A percentile compares a stretch with the other conserved stretches of the same genome.
These are phyloP conservation scores for Autographa pulchrina DNA, from an alignment of 2,888 invertebrate genomes.

Conservation along the genomic window DNA sequence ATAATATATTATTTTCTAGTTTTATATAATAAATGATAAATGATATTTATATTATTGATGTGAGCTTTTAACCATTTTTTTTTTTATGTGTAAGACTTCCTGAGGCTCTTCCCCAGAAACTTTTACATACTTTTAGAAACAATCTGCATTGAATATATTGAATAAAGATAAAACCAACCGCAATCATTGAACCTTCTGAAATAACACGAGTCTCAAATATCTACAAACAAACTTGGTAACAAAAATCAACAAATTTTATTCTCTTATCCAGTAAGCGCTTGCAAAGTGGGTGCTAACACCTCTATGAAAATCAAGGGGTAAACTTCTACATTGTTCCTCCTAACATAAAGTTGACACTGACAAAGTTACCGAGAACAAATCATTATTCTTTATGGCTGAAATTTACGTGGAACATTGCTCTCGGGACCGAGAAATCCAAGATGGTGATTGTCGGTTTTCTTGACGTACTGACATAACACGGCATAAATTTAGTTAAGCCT, in stretches of 20 bases:
- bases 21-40: too few relatives aligned
- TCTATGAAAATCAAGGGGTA: conserved; percentile 28
- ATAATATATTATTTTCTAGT: too few relatives aligned
- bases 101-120: too few relatives aligned
- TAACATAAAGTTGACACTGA: conserved; percentile 50
- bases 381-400: conserved; percentile 70
- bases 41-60: too few relatives aligned
- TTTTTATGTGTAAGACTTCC: too few relatives aligned
- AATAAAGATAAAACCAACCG: too few relatives aligned
- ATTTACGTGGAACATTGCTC: conserved; percentile 67
- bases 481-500: conserved; percentile 13
- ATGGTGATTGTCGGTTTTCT: conserved; percentile 67
- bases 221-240: background rate
- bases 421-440: conserved; percentile 65
- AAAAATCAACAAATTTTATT: conserved; percentile 18
- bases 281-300: conserved; percentile 35
- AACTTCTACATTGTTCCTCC: conserved; percentile 48
- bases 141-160: too few relatives aligned
- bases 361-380: conserved; percentile 64
- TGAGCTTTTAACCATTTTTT: too few relatives aligned
- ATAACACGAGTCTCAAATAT: background rate
- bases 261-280: conserved; percentile 26
- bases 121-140: too few relatives aligned
- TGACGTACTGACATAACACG: conserved; percentile 19
- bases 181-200: background rate